Evolutionary conservation across 2,888 invertebrate species (phyloP), one percentile per base, ranked within the genome.

Genomic region (Phalera bucephala): DNA sequence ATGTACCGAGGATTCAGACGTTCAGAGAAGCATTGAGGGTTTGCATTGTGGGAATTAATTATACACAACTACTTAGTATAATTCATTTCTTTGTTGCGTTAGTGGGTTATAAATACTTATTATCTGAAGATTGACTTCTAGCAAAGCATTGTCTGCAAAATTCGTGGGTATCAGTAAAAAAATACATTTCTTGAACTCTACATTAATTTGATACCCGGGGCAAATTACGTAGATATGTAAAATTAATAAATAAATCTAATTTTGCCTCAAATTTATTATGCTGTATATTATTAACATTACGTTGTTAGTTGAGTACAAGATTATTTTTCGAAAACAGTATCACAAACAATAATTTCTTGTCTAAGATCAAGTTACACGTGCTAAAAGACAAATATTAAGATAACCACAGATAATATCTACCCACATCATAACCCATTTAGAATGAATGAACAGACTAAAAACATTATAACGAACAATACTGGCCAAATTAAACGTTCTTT

Each of bases 41-140:
- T 56, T 37, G 64, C 64, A 74, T 73, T 77, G 76, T 78, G 42
- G 42, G 66, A 69, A 83, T 82, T 83, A 79, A 80, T 83, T 76
- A 81, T 72, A 82, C 64, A 52, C 52, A 69, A 72, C 68, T 69
- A 66, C 67, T 67, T 59, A 53, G 40, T 68, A 70, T 69, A 68
- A 71, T 69, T 71, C 62, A 64, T 55, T 55, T 52, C 57, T 69
- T 78, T 75, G 70, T 76, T 56, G 64, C 36, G 48, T 46, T 49
- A 50, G 52, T 62, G 58, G 54, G 57, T 57, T 25, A 62, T 64
- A 57, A 63, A 43, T 53, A 36, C 47, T 32, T 36, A 45, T 40
- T 47, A 33, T 42, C 46, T 44, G 26, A 12, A 22, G 17, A n/a
- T 14, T 34, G 10, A 21, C 26, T 27, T 2, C 5, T 17, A 17